These are phyloP conservation scores for Leucophenga maculata DNA, from an alignment of 2,888 invertebrate species.

Conservation along the genomic window DNA sequence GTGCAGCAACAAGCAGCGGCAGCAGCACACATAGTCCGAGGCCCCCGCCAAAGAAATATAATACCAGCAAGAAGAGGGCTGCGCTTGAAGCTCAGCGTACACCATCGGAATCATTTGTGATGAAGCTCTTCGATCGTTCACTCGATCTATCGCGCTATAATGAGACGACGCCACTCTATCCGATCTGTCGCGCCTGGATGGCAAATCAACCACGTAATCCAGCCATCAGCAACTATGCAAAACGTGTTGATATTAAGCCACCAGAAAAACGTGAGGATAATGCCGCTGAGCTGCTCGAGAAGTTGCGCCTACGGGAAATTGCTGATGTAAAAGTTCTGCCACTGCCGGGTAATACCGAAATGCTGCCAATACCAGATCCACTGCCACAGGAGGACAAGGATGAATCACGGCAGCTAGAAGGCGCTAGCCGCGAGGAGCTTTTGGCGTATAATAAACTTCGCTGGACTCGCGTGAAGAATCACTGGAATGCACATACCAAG, in stretches of 20 bases:
- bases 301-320: conserved; percentile 67
- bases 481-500: conserved; percentile 82
- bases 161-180: conserved; percentile 91
- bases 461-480: conserved; percentile 81
- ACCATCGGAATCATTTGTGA: conserved; percentile 75
- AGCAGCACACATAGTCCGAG: conserved; percentile 36
- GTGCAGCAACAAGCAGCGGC: conserved; percentile 24
- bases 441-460: conserved; percentile 77
- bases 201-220: conserved; percentile 72
- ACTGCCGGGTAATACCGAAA: conserved; percentile 74
- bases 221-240: conserved; percentile 51
- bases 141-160: conserved; percentile 94
- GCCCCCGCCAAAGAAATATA: conserved; percentile 26
- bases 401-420: conserved; percentile 69
- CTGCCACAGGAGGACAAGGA: conserved; percentile 37
- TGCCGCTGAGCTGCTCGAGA: conserved; percentile 68
- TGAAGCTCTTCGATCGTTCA: conserved; percentile 95
- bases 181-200: conserved; percentile 93
- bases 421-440: conserved; percentile 74
- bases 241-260: conserved; percentile 40
- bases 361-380: conserved; percentile 49
- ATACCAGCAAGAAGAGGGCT: conserved; percentile 3
- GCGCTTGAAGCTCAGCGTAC: conserved; percentile 33
- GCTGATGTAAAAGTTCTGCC: conserved; percentile 77
- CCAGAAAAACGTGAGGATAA: conserved; percentile 62